A percentile compares a stretch with the other conserved stretches of the same genome.
Evolutionary conservation across 2,113 vertebrate species (phyloP).

Genomic region (Potamarius usumacintae): DNA sequence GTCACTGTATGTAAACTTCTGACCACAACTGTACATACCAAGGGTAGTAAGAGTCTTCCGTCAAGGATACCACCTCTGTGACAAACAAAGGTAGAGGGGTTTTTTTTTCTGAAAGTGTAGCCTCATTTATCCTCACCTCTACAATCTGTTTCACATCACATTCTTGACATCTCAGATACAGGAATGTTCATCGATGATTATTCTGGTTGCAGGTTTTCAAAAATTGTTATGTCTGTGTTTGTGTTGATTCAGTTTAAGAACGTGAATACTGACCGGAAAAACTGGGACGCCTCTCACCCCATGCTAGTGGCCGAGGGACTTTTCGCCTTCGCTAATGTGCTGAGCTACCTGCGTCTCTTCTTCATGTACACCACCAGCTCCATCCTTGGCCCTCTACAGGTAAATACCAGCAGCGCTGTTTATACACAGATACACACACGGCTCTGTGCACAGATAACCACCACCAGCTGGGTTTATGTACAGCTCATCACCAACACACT

Average conservation of each 20-base stretch:
- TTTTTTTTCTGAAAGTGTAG: background rate
- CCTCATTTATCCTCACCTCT: background rate
- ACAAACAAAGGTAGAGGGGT: no score
- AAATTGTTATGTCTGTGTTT: background rate
- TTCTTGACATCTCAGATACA: background rate
- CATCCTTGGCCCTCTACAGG: conserved; percentile 95
- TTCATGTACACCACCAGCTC: conserved; percentile 99
- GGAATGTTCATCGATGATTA: background rate
- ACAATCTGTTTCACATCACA: background rate
- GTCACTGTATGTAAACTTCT: no score
- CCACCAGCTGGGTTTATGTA: background rate
- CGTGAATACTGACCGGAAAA: conserved; percentile 80
- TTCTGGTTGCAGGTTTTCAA: background rate
- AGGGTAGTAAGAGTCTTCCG: no score
- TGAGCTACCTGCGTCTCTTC: conserved; percentile 96
- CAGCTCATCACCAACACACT: background rate
- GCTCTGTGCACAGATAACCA: background rate
- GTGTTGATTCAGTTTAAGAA: conserved; percentile 68
- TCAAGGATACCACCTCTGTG: no score
- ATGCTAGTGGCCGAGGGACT: conserved; percentile 95
- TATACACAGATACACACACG: background rate
- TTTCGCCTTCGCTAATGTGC: conserved; percentile 95
- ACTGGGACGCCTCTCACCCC: conserved; percentile 97
- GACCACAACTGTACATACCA: no score
- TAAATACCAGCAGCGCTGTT: conserved; percentile 55